A percentile compares a stretch with the other conserved stretches of the same genome.
Evolutionary conservation across 2,888 invertebrate genomes (phyloP).

Genomic region (Zygogramma bicolorata): DNA sequence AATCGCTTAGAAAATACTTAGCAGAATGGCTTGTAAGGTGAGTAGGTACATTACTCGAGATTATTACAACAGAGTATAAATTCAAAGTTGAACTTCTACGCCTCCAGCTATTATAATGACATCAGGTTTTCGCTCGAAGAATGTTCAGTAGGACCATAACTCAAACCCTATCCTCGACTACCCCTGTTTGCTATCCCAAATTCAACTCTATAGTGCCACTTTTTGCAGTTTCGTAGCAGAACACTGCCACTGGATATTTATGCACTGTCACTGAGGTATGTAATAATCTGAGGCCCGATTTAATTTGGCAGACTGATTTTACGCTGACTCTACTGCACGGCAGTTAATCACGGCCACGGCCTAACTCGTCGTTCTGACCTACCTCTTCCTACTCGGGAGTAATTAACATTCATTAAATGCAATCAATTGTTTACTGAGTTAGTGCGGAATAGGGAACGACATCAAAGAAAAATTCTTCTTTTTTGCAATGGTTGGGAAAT

Average conservation of each 20-base stretch:
- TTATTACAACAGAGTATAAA: too few species aligned
- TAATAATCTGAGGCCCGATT: constrained; percentile 80
- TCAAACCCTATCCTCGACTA: neutral
- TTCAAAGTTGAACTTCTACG: too few species aligned
- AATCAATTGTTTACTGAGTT: constrained; percentile 24
- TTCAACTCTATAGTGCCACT: neutral
- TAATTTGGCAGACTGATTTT: constrained; percentile 81
- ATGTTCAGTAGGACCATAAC: neutral
- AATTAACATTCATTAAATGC: constrained; percentile 42
- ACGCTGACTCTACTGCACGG: constrained; percentile 70
- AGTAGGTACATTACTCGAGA: too few species aligned
- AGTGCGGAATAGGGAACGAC: neutral
- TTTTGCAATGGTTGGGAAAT: neutral
- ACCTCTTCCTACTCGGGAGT: constrained; percentile 28
- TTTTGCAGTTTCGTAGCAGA: neutral
- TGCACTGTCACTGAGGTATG: constrained; percentile 79
- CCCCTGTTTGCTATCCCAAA: neutral
- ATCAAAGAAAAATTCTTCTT: neutral
- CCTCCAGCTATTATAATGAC: neutral
- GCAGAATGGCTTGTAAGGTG: too few species aligned
- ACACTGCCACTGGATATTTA: constrained; percentile 70
- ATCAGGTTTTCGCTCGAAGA: neutral
- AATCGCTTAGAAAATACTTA: too few species aligned
- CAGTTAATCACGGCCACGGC: constrained; percentile 67
- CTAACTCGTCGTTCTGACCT: constrained; percentile 40